Percentiles rank a stretch among this genome's conserved stretches.
Evolutionary conservation across 2,113 vertebrate species (phyloP).

Genomic region (Trichechus manatus): DNA sequence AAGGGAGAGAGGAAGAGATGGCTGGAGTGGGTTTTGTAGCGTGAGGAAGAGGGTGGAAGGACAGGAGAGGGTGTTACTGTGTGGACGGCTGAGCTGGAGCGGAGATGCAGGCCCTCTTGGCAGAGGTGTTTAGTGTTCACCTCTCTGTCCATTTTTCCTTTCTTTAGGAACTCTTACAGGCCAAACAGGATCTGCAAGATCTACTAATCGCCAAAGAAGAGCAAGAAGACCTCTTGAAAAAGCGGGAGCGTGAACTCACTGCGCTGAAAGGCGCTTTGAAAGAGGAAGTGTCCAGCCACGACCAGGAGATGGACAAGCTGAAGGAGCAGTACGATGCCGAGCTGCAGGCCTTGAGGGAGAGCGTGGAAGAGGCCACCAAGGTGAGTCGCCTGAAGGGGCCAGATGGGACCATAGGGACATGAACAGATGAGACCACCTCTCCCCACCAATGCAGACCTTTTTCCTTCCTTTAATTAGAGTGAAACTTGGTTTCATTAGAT

Average conservation of each 20-base stretch:
- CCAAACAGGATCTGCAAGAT: slow-evolving; percentile 93
- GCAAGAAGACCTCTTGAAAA: slow-evolving; percentile 94
- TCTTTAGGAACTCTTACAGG: slow-evolving; percentile 93
- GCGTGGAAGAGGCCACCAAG: slow-evolving; percentile 92
- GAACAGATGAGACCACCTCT: background rate
- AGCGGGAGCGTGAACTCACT: slow-evolving; percentile 95
- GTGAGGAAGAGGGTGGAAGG: background rate
- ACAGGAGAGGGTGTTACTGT: background rate
- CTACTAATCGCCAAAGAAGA: slow-evolving; percentile 93
- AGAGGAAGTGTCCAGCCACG: slow-evolving; percentile 97
- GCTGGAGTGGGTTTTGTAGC: fast-evolving
- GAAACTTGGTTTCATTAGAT: background rate
- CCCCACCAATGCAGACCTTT: fast-evolving
- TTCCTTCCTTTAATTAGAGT: background rate
- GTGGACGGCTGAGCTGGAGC: fast-evolving
- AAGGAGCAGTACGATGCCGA: slow-evolving; percentile 95
- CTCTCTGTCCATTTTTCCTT: background rate
- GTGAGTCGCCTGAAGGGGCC: slow-evolving; percentile 81
- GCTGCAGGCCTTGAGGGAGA: slow-evolving; percentile 88
- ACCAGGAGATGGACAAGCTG: slow-evolving; percentile 95
- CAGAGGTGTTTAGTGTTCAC: background rate
- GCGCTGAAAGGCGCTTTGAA: slow-evolving; percentile 97
- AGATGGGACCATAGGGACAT: fast-evolving
- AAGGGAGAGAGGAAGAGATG: background rate
- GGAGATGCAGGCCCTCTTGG: fast-evolving